Percentiles rank a stretch among this genome's conserved stretches.
phyloP scores from a whole-genome alignment of 2,113 vertebrate genomes.

The Typhlomys cinereus region DNA sequence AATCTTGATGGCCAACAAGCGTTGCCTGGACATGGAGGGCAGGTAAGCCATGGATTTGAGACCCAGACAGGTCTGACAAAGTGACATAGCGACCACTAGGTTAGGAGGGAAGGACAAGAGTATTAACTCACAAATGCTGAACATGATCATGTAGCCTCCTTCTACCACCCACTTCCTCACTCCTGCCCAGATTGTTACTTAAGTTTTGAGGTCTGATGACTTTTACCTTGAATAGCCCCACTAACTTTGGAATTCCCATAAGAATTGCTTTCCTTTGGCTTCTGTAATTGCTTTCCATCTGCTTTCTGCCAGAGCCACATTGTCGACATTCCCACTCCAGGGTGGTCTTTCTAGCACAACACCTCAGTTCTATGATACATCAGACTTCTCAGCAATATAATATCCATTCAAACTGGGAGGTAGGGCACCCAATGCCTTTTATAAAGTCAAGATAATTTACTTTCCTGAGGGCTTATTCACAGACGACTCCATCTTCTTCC shows the following conservation, averaged over 20 bases:
- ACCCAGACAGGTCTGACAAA: slow-evolving; percentile 11
- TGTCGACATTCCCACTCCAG: slow-evolving; percentile 10
- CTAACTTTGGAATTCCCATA: slow-evolving; percentile 7
- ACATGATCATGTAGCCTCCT: neutral
- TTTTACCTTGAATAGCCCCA: neutral
- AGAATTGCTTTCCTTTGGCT: neutral
- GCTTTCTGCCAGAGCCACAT: neutral
- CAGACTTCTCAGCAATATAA: neutral
- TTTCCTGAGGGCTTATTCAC: neutral
- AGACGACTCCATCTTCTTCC: neutral
- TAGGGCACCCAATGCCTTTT: neutral
- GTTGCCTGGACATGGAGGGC: slow-evolving; percentile 99
- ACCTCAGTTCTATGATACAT: neutral
- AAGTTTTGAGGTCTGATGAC: slow-evolving; percentile 10
- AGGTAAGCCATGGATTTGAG: slow-evolving; percentile 85
- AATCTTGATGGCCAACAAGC: slow-evolving; percentile 97
- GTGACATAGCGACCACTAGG: slow-evolving; percentile 7
- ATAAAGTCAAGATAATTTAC: neutral
- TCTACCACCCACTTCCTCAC: neutral
- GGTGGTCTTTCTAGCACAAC: slow-evolving; percentile 15
- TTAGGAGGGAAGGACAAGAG: slow-evolving; percentile 4
- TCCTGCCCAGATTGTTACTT: neutral
- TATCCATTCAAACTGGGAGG: neutral
- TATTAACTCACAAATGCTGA: neutral
- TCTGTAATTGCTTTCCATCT: slow-evolving; percentile 29